Base-by-base conservation (phyloP, 2,888 invertebrate genomes). In the Erebia ligea region DNA sequence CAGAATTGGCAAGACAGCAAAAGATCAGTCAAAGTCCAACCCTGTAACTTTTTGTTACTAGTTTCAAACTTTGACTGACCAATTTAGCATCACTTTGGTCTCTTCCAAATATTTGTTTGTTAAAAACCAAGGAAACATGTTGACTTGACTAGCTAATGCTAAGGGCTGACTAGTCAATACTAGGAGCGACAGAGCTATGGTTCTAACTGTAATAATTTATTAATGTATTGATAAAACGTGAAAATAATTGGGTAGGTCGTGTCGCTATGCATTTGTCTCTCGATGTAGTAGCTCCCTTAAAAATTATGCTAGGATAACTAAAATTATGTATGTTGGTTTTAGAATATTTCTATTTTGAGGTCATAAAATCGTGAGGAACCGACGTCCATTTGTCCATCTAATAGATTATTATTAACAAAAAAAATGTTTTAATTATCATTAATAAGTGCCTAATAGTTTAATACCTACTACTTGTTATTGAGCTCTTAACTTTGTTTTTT, bases 281-380 rank as follows among this genome's bases (percentile, higher is more conserved):
- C 68, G 62, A 68, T 73, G 63, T 71, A 69, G 72, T 73, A 72
- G 70, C 64, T 67, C 59, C 73, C 68, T 72, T 75, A 75, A 68
- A 74, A 76, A 79, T 78, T 75, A 52, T 50, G 9, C 13, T 50
- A 63, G n/a, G 34, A n/a, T 58, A n/a, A n/a, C n/a, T n/a, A n/a
- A 34, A 58, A 58, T 15, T 58, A 58, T 57, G 10, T 25, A 15
- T 57, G 10, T 25, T 25, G 57, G 13, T 57, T 34, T 15, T 34
- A 25, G 52, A 52, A 17, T 52, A 17, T 52, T 17, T 6, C n/a
- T 19, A 19, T 17, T n/a, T n/a, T 3, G 54, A 54, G 54, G 54
- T 54, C 54, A 54, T 11, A 17, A 17, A 19, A 54, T 10, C 54
- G 19, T 54, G 3, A 54, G 54, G 17, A 45, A 45, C 11, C 11